Base-by-base conservation (phyloP, 2,113 vertebrate genomes). In the Tragulus kanchil region DNA sequence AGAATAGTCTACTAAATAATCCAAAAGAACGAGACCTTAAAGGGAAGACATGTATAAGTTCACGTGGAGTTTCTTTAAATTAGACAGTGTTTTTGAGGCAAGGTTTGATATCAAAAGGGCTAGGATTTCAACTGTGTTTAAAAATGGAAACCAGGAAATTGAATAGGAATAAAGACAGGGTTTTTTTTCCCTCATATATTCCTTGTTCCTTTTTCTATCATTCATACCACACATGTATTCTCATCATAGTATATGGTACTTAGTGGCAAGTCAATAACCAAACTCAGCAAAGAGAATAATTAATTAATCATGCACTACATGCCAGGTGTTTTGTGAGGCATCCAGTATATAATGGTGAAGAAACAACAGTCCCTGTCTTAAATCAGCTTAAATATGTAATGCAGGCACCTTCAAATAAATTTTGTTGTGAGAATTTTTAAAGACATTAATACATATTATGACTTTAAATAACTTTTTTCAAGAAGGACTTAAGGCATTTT, bases 1-100 rank as follows among this genome's bases (percentile, higher is more conserved):
- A 97, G 77, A 88, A 90, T 75, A 93, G 89, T 94, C 79, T 86
- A 7, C 64, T 98, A 93, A 97, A 95, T 98, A 93, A 65, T 83
- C 88, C 93, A 96, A 77, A 96, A 90, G 86, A 95, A 28, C 26
- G 92, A 77, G 94, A 42, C 15, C 77, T 96, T 56, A 77, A 96
- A 94, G 96, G 90, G 61, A 87, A 85, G 28, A 91, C 54, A 79
- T 79, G 31, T 3, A 21, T 58, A 67, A 31, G 90, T 45, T 84
- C n/a, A 69, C 71, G 48, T 83, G n/a, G 45, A 31, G 56, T 83
- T 2, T 58, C 90, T 96, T 94, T 89, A 86, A 86, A 94, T 96
- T 96, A 88, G 54, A 65, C 65, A 59, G 1, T 94, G 16, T 78
- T 90, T 90, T 59, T 45, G 45, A 88, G 65, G 25, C 65, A 94